Evolutionary conservation across 2,888 invertebrate genomes (phyloP).

Genomic region (Peribatodes rhomboidaria): DNA sequence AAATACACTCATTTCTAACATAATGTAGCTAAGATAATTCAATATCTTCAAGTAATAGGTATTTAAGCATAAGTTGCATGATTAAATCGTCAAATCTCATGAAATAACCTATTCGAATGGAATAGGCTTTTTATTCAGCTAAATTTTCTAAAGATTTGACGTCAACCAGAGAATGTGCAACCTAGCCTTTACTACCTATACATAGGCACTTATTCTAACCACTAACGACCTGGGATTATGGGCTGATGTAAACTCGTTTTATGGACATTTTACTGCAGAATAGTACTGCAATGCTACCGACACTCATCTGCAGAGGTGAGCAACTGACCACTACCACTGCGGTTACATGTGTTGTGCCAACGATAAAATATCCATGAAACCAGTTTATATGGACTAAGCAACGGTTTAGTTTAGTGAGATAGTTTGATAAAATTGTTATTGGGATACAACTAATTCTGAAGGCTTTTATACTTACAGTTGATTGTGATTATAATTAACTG

Average conservation of each 20-base stretch:
- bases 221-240: conserved; percentile 23
- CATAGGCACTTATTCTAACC: conserved; percentile 22
- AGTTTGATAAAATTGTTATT: not conserved
- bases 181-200: not conserved
- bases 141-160: not conserved
- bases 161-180: not conserved
- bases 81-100: not conserved
- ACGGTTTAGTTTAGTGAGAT: not conserved
- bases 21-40: conserved; percentile 10
- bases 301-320: not conserved
- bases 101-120: not conserved
- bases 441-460: no score
- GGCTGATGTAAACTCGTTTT: conserved; percentile 26
- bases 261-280: conserved; percentile 32
- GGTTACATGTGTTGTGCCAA: not conserved
- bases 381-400: conserved; percentile 2
- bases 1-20: not conserved
- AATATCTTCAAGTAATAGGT: not conserved
- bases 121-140: not conserved
- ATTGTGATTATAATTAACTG: no score
- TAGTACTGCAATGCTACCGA: not conserved
- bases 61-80: conserved; percentile 3
- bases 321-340: no score
- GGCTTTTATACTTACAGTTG: no score
- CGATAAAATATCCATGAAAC: not conserved